These are phyloP conservation scores for Mimachlamys varia DNA, from an alignment of 2,888 invertebrate species.

Conservation along the genomic window DNA sequence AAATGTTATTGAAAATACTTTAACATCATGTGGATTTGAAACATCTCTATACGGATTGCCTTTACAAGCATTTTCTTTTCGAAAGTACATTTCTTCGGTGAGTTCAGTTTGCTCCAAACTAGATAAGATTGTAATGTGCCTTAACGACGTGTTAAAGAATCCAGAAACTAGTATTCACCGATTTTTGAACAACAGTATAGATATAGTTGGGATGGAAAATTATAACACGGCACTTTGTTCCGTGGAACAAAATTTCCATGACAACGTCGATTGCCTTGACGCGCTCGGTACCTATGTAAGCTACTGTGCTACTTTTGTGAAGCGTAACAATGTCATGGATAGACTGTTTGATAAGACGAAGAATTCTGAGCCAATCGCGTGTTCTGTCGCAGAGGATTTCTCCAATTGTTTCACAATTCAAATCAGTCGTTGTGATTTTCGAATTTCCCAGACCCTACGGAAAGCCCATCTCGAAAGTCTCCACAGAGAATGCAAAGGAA, in stretches of 20 bases:
- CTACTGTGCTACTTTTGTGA: not conserved
- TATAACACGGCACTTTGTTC: not conserved
- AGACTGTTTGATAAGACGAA: not conserved
- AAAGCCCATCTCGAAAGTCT: not conserved
- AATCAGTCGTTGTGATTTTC: not conserved
- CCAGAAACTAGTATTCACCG: not conserved
- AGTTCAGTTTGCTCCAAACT: not conserved
- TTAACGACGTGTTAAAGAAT: not conserved
- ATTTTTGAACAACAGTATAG: not conserved
- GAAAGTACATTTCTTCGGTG: not conserved
- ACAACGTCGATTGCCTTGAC: not conserved
- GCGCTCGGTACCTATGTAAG: not conserved
- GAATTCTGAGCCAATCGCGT: not conserved
- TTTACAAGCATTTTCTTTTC: not conserved
- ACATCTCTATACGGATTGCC: not conserved
- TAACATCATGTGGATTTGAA: not conserved
- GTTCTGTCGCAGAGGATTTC: not conserved
- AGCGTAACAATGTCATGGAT: not conserved
- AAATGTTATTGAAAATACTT: not conserved
- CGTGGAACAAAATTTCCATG: not conserved
- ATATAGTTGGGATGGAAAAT: not conserved
- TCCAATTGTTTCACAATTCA: not conserved
- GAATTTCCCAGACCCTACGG: not conserved
- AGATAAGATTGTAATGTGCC: not conserved
- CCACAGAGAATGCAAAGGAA: not conserved